A percentile compares a stretch with the other conserved stretches of the same genome.
phyloP scores from a whole-genome alignment of 2,113 vertebrate genomes.

The Harpagus bidentatus region DNA sequence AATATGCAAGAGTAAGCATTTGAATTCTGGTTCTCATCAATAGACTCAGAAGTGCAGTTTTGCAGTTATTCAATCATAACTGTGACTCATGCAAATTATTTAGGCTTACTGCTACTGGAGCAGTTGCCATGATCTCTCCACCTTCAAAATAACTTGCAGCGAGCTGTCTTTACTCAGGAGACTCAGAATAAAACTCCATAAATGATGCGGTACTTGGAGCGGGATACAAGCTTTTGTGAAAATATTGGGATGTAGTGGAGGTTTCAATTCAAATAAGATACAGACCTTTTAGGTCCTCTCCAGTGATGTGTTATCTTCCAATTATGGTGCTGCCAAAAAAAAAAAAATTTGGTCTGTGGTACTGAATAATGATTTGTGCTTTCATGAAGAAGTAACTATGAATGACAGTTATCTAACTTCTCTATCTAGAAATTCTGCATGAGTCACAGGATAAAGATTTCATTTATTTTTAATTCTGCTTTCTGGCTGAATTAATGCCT shows the following conservation, averaged over 20 bases:
- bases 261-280: not conserved
- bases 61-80: not conserved
- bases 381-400: not conserved
- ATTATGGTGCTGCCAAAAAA: not conserved
- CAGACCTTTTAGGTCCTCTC: not conserved
- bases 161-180: not conserved
- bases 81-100: not conserved
- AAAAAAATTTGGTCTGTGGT: not conserved
- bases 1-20: not conserved
- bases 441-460: not conserved
- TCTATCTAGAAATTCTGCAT: not conserved
- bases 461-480: not conserved
- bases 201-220: not conserved
- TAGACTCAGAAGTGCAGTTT: not conserved
- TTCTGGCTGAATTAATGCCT: slow-evolving; percentile 31
- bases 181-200: not conserved
- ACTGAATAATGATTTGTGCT: not conserved
- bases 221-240: slow-evolving; percentile 35
- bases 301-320: not conserved
- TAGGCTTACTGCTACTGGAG: not conserved
- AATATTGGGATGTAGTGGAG: not conserved
- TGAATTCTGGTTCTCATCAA: not conserved
- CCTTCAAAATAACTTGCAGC: not conserved
- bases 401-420: not conserved
- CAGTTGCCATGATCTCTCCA: not conserved